phyloP scores from a whole-genome alignment of 2,888 invertebrate genomes.

The Zaprionus lineosus region DNA sequence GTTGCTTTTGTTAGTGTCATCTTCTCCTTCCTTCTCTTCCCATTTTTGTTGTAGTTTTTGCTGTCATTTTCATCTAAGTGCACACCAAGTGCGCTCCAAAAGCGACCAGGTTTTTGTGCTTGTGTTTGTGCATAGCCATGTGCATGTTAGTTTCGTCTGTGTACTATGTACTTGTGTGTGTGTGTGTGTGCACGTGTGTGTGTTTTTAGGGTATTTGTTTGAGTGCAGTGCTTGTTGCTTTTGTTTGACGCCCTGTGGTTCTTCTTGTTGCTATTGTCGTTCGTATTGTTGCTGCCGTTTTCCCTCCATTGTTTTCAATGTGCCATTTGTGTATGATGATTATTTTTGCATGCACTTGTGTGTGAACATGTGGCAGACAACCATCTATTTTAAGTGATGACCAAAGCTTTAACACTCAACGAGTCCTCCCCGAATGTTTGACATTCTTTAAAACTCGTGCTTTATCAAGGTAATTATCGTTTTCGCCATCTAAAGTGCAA shows the following conservation, averaged over 20 bases:
- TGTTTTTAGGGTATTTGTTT: conserved; percentile 34
- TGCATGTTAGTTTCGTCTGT: not conserved
- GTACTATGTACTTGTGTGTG: conserved; percentile 14
- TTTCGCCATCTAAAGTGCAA: no score
- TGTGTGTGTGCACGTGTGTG: conserved; percentile 15
- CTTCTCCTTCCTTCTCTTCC: not conserved
- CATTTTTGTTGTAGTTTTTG: conserved; percentile 36
- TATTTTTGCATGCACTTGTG: conserved; percentile 62
- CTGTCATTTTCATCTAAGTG: conserved; percentile 70
- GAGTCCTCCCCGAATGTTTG: no score
- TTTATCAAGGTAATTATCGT: no score
- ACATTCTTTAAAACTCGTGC: no score
- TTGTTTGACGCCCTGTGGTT: conserved; percentile 40
- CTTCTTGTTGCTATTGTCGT: conserved; percentile 21
- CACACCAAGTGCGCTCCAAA: conserved; percentile 70
- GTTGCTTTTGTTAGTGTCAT: conserved; percentile 22
- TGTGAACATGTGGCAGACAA: conserved; percentile 19
- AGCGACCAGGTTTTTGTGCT: conserved; percentile 46
- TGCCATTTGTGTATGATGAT: conserved; percentile 62
- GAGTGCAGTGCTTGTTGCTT: conserved; percentile 66
- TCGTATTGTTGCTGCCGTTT: conserved; percentile 26
- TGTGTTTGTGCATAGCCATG: conserved; percentile 1
- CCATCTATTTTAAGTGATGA: conserved; percentile 38
- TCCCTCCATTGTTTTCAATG: conserved; percentile 22
- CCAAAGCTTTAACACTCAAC: conserved; percentile 34